A percentile compares a stretch with the other conserved stretches of the same genome.
Evolutionary conservation across 2,113 vertebrate species (phyloP).

Genomic region (Malurus cyaneus): DNA sequence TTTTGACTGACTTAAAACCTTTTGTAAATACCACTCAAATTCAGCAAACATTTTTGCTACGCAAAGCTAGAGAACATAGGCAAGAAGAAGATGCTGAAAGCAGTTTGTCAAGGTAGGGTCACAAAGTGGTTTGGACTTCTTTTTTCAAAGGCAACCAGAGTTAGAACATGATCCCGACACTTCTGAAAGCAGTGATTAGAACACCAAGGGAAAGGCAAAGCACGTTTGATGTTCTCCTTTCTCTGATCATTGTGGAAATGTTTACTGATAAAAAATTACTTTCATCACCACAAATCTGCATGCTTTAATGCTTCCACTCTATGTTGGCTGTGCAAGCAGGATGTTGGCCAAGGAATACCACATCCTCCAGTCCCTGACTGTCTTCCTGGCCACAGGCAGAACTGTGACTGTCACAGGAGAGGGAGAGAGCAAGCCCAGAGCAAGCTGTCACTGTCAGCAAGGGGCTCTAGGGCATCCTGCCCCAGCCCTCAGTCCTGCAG

Average conservation of each 20-base stretch:
- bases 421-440: neutral
- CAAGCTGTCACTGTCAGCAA: rapidly evolving
- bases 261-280: neutral
- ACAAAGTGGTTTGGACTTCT: neutral
- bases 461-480: neutral
- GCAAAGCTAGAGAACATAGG: neutral
- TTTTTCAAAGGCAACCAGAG: neutral
- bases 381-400: neutral
- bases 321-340: neutral
- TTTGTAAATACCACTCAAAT: neutral
- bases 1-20: neutral
- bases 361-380: neutral
- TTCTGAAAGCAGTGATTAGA: neutral
- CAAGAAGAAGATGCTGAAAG: neutral
- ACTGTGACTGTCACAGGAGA: neutral
- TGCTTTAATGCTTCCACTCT: neutral
- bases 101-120: neutral
- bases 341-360: neutral
- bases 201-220: neutral
- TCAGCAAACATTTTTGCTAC: neutral
- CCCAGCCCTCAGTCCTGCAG: neutral
- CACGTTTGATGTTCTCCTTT: neutral
- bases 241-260: neutral
- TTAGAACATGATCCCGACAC: neutral
- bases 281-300: neutral